Conservation (phyloP, 1,140 invertebrate species). For the Saccostrea echinata region DNA sequence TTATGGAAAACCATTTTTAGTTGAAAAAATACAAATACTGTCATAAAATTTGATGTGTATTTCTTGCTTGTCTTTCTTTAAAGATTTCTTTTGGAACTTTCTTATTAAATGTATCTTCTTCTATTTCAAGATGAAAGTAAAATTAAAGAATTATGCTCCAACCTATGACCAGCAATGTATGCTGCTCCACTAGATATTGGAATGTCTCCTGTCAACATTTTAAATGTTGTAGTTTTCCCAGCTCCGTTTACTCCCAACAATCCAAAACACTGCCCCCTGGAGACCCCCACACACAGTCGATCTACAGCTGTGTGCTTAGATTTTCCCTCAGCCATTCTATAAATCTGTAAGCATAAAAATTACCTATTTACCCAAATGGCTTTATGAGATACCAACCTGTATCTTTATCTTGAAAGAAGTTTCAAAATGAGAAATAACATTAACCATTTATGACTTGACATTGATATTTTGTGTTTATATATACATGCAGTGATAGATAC, state of each 20-base stretch:
- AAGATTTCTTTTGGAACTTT: background rate
- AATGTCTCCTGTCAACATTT: slow-evolving; percentile 87
- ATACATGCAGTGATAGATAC: no score
- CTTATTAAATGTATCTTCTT: background rate
- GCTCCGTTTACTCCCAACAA: slow-evolving; percentile 91
- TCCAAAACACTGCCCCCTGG: slow-evolving; percentile 90
- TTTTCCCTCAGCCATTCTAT: slow-evolving; percentile 61
- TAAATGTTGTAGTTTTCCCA: slow-evolving; percentile 94
- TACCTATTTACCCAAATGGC: no score
- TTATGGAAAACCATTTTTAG: no score
- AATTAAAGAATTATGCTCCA: background rate
- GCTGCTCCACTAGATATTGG: slow-evolving; percentile 84
- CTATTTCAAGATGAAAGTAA: background rate
- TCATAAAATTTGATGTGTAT: no score
- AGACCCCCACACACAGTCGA: slow-evolving; percentile 86
- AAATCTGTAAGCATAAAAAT: slow-evolving; percentile 59
- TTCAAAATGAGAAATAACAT: no score
- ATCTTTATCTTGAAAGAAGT: no score
- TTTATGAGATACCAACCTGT: no score
- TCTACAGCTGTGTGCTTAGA: slow-evolving; percentile 83
- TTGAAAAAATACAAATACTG: no score
- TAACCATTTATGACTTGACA: no score
- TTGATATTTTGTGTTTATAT: no score
- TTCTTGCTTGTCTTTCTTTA: no score
- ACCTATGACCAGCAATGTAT: slow-evolving; percentile 79